These are phyloP conservation scores for Machimus atricapillus DNA, from an alignment of 2,888 invertebrate species.

Conservation along the genomic window DNA sequence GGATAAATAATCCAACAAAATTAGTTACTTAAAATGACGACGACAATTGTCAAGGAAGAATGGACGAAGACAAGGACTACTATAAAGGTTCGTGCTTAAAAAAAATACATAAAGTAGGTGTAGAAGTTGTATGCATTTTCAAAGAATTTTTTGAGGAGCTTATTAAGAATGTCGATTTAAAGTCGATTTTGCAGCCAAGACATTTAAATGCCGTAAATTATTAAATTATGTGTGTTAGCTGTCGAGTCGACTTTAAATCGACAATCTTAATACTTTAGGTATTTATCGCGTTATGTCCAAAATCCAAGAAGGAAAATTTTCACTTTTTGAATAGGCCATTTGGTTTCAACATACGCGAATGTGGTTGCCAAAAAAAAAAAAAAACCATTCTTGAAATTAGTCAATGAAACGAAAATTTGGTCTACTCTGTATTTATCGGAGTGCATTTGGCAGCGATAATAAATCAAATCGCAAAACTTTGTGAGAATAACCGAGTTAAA, in stretches of 20 bases:
- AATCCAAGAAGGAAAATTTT: neutral
- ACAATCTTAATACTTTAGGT: neutral
- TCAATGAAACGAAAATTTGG: neutral
- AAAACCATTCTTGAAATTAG: neutral
- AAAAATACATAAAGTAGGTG: neutral
- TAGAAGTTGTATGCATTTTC: too few species aligned
- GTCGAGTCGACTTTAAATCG: neutral
- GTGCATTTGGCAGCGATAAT: neutral
- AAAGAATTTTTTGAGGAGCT: too few species aligned
- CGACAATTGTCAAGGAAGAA: slow-evolving; percentile 18
- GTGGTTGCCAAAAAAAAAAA: neutral
- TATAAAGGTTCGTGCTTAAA: slow-evolving; percentile 18
- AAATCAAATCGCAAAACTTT: neutral
- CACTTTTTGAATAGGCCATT: neutral
- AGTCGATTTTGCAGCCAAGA: too few species aligned
- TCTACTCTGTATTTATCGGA: neutral
- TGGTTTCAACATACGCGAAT: neutral
- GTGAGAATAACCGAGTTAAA: neutral
- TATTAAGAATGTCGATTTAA: too few species aligned
- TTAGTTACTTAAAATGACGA: slow-evolving; percentile 24
- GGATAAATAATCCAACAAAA: neutral
- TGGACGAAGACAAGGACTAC: slow-evolving; percentile 28
- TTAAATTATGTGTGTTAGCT: too few species aligned
- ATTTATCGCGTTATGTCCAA: neutral
- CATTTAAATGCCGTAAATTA: too few species aligned